Evolutionary conservation across 1,140 invertebrate species (phyloP), one percentile per base, ranked within the genome.

Genomic region (Diploscapter pachys): DNA sequence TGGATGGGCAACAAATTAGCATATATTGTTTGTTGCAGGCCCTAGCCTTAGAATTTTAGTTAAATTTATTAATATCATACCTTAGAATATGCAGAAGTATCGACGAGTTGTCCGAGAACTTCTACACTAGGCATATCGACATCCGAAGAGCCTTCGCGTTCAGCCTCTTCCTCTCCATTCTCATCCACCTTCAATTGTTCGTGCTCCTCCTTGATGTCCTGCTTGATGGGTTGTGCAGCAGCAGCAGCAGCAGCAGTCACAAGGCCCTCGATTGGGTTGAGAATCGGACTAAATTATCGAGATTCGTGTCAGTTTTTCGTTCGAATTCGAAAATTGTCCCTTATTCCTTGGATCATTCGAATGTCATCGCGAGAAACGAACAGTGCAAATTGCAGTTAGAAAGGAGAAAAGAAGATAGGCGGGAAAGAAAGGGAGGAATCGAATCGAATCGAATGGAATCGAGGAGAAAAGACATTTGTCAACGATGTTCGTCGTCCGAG

Each of bases 321-420:
- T 31, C 31, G 31, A 31, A 31, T 31, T 31, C 31, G 31, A 31
- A 31, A 31, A 31, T 31, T 31, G 31, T 31, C 31, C 31, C 31
- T 31, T 31, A 31, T 31, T 31, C 31, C 31, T 31, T 31, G 31
- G 31, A 31, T 31, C 31, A 59, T 59, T 55, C 3, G 11, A 11
- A 55, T 49, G 31, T 3, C 49, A 57, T 70, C 55, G 59, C 63
- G 68, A 8, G 53, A 70, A 13, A 52, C 55, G 56, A 70, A 70
- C 68, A 70, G 62, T 61, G 68, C 51, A 56, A 70, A 61, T 70
- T 52, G 62, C 59, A 61, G 59, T 61, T 59, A 48, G 62, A 61
- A 59, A 5, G 31, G 68, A 8, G 63, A 63, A 9, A 56, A 61
- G 68, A 48, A 61, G 68, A 59, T 8, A 50, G 52, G 11, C 68